Conservation (phyloP, 2,797 vertebrate genomes). For the Thamnophis elegans region DNA sequence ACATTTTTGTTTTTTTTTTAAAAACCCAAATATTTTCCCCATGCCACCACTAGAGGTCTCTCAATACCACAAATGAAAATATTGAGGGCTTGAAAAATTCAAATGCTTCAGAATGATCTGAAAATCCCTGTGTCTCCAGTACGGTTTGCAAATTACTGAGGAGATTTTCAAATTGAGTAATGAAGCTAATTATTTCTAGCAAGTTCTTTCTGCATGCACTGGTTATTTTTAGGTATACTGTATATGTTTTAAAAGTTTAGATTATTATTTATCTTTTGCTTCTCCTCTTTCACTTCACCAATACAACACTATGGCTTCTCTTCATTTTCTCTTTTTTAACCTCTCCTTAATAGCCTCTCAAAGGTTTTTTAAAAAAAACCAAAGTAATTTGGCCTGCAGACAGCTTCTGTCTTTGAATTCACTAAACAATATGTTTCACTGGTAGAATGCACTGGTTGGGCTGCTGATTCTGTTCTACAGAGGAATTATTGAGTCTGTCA, state of each 20-base stretch:
- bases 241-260: background rate
- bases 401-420: background rate
- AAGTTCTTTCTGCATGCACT: background rate
- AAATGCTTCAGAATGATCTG: background rate
- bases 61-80: background rate
- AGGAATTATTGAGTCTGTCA: too few relatives aligned
- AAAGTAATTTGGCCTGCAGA: background rate
- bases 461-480: too few relatives aligned
- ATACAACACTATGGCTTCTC: background rate
- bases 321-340: background rate
- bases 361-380: background rate
- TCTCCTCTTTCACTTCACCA: background rate
- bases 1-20: background rate
- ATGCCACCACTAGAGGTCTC: conserved; percentile 14
- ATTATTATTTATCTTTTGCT: background rate
- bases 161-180: background rate
- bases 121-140: background rate
- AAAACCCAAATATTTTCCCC: background rate
- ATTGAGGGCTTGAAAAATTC: background rate
- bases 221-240: background rate
- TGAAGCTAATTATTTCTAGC: background rate
- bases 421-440: background rate
- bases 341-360: background rate
- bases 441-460: too few relatives aligned
- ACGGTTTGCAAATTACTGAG: background rate